A percentile compares a stretch with the other conserved stretches of the same genome.
Evolutionary conservation across 2,113 vertebrate species (phyloP).

Genomic region (Cheirogaleus medius): DNA sequence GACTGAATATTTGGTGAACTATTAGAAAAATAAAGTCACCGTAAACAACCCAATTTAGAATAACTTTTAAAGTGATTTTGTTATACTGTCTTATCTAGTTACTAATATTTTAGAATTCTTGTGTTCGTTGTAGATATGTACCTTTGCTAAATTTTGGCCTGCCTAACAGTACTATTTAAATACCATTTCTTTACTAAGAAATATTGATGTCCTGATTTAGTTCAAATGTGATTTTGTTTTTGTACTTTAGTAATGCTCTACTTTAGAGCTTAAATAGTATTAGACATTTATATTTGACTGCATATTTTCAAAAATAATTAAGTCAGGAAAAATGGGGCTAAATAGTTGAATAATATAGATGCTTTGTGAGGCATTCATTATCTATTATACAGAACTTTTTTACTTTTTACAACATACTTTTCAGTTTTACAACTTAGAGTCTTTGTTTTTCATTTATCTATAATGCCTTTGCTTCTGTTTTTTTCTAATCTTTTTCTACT

Average conservation of each 20-base stretch:
- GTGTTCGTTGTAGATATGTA: not conserved
- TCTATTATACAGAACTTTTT: not conserved
- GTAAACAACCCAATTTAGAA: not conserved
- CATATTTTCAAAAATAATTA: not conserved
- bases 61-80: not conserved
- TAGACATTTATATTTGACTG: not conserved
- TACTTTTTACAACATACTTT: not conserved
- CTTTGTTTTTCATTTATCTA: constrained; percentile 17
- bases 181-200: not conserved
- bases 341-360: not conserved
- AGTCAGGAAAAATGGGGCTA: not conserved
- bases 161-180: not conserved
- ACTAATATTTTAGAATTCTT: not conserved
- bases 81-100: not conserved
- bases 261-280: not conserved
- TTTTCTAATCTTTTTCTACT: not conserved
- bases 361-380: not conserved
- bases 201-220: not conserved
- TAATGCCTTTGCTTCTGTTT: not conserved
- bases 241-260: not conserved
- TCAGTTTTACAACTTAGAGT: not conserved
- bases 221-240: constrained; percentile 12
- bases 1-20: not conserved
- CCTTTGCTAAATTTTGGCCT: not conserved
- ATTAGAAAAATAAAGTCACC: not conserved